phyloP scores from a whole-genome alignment of 2,113 vertebrate genomes.

The Larimichthys crocea region DNA sequence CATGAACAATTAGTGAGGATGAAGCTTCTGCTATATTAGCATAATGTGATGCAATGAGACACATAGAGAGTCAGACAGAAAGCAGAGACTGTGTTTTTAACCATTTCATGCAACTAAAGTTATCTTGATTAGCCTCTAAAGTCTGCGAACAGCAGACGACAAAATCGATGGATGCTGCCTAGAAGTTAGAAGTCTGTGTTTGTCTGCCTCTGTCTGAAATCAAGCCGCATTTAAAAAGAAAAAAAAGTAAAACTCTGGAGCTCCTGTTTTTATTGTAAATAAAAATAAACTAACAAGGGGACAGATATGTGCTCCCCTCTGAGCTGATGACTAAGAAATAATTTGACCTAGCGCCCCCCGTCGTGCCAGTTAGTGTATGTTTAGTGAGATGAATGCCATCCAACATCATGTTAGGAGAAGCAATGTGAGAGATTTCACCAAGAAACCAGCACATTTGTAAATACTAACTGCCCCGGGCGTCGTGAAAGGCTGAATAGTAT shows the following conservation, averaged over 20 bases:
- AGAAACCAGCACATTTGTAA: conserved; percentile 63
- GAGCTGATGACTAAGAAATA: conserved; percentile 11
- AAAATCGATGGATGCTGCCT: too few relatives aligned
- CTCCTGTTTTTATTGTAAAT: background rate
- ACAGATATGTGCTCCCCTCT: background rate
- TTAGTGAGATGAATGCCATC: conserved; percentile 42
- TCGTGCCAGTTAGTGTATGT: background rate
- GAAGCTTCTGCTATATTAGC: too few relatives aligned
- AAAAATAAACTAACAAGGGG: conserved; percentile 5
- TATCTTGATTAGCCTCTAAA: too few relatives aligned
- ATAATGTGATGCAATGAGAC: too few relatives aligned
- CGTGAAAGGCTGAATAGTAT: conserved; percentile 41
- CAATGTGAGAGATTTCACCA: conserved; percentile 49
- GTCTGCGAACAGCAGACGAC: too few relatives aligned
- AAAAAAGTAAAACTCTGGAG: background rate
- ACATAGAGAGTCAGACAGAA: too few relatives aligned
- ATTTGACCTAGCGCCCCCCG: background rate
- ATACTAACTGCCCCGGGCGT: conserved; percentile 56
- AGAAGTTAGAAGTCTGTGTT: background rate
- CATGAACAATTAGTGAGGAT: too few relatives aligned
- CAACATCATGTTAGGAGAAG: conserved; percentile 40
- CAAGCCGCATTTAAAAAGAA: background rate
- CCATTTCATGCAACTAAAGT: too few relatives aligned
- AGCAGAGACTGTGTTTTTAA: too few relatives aligned
- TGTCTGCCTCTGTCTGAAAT: background rate